Evolutionary conservation across 2,888 invertebrate genomes (phyloP), one percentile per base, ranked within the genome.

Genomic region (Sesamia inferens): DNA sequence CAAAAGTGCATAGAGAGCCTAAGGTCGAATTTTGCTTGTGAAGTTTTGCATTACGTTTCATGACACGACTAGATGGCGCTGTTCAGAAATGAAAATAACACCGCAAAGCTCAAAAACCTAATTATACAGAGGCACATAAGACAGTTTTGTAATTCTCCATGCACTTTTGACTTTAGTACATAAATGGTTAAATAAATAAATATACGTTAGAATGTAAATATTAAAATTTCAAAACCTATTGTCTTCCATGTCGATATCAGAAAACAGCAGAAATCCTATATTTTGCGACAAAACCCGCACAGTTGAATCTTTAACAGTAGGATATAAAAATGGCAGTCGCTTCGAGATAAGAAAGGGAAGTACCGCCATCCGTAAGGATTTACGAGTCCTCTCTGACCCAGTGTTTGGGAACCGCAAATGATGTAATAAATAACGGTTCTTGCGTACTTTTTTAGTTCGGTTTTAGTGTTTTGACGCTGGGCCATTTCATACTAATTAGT

Each of bases 361-460:
- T 16, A 62, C 55, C 59, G 68, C 22, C 74, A 76, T 82, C 59
- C 65, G 74, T 68, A 67, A 78, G 71, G 78, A 72, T 78, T 85
- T 82, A 85, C 77, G 75, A 76, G 66, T 22, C 22, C 31, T 62
- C 62, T 71, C 42, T 79, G 74, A 78, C 82, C 79, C 63, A 39
- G 65, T 72, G 71, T 68, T 70, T 64, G 63, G 61, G 59, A 64
- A 8, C 82, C 80, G 14, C 76, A 78, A 85, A 85, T 81, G 76
- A 84, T 64, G 66, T 64, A 69, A 85, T 82, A 83, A 85, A 85
- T 84, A 82, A 76, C 55, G 61, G 47, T 44, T 22, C 24, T 74
- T 73, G 62, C 39, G 51, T 70, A 64, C 58, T 48, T 69, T 66
- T 76, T 74, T 75, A 48, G 51, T 58, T 24, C 39, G 51, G 48